These are phyloP conservation scores for Melinaea marsaeus DNA, from an alignment of 2,888 invertebrate species.

Conservation along the genomic window DNA sequence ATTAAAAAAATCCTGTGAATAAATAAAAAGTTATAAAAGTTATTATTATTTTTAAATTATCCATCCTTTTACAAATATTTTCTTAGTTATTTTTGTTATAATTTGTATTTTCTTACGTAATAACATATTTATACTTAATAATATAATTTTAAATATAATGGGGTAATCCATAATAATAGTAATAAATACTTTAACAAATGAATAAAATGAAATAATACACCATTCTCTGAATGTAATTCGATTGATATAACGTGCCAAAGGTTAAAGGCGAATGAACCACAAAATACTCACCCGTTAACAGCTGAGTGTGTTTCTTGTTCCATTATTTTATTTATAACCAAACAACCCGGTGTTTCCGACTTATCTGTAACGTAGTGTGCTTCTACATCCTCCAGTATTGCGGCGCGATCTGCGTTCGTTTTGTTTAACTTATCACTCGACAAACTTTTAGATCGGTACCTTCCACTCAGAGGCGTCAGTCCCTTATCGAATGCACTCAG, in stretches of 20 bases:
- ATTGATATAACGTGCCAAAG: background rate
- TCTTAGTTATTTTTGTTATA: no score
- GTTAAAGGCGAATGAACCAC: background rate
- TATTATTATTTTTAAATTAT: no score
- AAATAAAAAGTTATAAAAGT: no score
- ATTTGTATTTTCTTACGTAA: no score
- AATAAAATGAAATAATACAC: background rate
- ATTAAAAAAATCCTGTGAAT: no score
- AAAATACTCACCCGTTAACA: slow-evolving; percentile 51
- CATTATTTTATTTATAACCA: slow-evolving; percentile 56
- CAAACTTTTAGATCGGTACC: slow-evolving; percentile 70
- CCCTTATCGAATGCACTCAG: slow-evolving; percentile 63
- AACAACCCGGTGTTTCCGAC: slow-evolving; percentile 67
- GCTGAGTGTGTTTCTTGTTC: slow-evolving; percentile 47
- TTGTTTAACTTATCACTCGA: slow-evolving; percentile 74
- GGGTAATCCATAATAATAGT: no score
- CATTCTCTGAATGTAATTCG: background rate
- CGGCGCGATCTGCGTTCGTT: slow-evolving; percentile 65
- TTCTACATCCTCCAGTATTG: slow-evolving; percentile 69
- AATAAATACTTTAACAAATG: no score
- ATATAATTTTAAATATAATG: no score
- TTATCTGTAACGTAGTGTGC: slow-evolving; percentile 62
- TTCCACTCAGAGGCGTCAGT: slow-evolving; percentile 57
- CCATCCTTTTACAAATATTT: no score
- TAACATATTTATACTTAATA: no score